phyloP scores from a whole-genome alignment of 2,797 vertebrate species.

The Siniperca undulata region DNA sequence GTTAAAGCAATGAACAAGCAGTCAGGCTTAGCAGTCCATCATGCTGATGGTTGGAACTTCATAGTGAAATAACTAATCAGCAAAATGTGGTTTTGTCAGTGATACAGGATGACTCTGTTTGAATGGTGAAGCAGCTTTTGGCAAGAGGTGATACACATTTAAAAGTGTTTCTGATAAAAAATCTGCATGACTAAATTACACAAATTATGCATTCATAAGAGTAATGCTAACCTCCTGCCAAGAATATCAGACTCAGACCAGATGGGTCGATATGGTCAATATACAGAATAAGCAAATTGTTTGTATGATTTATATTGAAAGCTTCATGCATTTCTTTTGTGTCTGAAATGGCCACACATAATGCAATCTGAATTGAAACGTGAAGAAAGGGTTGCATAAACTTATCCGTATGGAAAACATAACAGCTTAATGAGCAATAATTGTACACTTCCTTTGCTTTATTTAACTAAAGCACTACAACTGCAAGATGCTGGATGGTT shows the following conservation, averaged over 20 bases:
- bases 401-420: constrained; percentile 63
- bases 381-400: constrained; percentile 63
- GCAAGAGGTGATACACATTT: constrained; percentile 35
- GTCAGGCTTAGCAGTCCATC: constrained; percentile 21
- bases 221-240: constrained; percentile 50
- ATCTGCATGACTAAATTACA: constrained; percentile 45
- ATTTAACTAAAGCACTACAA: constrained; percentile 27
- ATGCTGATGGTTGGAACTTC: constrained; percentile 22
- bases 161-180: constrained; percentile 43
- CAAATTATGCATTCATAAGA: constrained; percentile 61
- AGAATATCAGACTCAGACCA: constrained; percentile 51
- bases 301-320: constrained; percentile 56
- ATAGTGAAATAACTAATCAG: constrained; percentile 42
- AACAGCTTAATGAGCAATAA: constrained; percentile 69
- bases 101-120: constrained; percentile 29
- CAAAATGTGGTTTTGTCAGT: constrained; percentile 48
- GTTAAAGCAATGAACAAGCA: constrained; percentile 32
- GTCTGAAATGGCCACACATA: constrained; percentile 48
- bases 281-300: constrained; percentile 59
- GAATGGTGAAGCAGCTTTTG: constrained; percentile 44
- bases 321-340: constrained; percentile 43
- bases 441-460: constrained; percentile 66
- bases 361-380: constrained; percentile 52
- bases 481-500: constrained; percentile 32
- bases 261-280: constrained; percentile 55